Base-by-base conservation (phyloP, 23 tunicate species). In the Corella eumyota region DNA sequence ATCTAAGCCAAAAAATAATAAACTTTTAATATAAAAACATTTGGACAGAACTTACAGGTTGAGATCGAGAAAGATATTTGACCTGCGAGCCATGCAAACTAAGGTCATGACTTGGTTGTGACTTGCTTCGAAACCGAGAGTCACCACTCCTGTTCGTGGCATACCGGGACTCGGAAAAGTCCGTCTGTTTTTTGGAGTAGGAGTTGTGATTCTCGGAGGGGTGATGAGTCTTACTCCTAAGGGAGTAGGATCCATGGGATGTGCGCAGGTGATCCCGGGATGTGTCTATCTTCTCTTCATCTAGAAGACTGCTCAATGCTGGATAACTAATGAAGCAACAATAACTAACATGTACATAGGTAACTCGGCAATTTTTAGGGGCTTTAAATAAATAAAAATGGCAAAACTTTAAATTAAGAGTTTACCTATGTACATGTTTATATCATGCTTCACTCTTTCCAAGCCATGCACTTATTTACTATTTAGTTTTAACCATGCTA, bases 61-160 rank as follows among this genome's bases (percentile, higher is more conserved):
- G 82, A 25, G 67, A 66, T 30, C 82, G 82, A 30, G 82, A 58
- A 23, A 75, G 67, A 58, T 66, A 75, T 32, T 57, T 58, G 50
- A 75, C 72, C 50, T 73, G 66, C 15, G 82, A 75, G 73, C 82
- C 82, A 4, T 66, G 82, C 60, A 75, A 47, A 67, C 82, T 75
- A 31, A 75, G 46, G 29, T 75, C 73, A 23, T 75, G 82, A 44
- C 82, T 59, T 9, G 46, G 65, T 13, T 58, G 59, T 17, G 65
- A 67, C 32, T 32, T 56, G 35, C 26, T 51, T 19, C 57, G 57
- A 6, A 27, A 51, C 22, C 57, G 57, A 19, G 27, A n/a, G 27
- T 51, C 57, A 27, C 57, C 23, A 19, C 57, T 25, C 23, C 57
- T 25, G 6, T 6, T 19, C 27, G 6, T 25, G 22, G 57, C 20